Percentiles rank a stretch among this genome's conserved stretches.
Conservation (phyloP, 2,888 invertebrate genomes). For the Drosophila buzzatii region DNA sequence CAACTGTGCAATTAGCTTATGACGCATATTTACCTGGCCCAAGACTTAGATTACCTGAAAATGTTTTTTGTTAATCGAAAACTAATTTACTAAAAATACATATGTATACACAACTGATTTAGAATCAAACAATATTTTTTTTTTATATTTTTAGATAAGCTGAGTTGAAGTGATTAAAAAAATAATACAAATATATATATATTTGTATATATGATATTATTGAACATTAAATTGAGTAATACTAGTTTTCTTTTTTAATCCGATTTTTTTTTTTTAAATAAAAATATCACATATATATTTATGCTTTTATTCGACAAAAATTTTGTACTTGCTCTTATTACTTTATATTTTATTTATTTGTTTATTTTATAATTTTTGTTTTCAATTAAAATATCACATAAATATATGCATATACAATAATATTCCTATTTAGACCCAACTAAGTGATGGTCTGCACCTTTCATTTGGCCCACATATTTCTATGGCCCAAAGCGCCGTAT, state of each 20-base stretch:
- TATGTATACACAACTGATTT: constrained; percentile 4
- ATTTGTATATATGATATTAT: not conserved
- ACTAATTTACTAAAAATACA: constrained; percentile 3
- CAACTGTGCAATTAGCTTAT: constrained; percentile 42
- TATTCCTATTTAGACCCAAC: not conserved
- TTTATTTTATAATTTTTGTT: not conserved
- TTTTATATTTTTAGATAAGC: not conserved
- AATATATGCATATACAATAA: not conserved
- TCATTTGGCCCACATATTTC: constrained; percentile 50
- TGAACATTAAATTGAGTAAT: not conserved
- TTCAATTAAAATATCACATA: not conserved
- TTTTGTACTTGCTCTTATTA: too few relatives aligned
- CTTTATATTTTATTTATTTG: too few relatives aligned
- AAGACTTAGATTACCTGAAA: constrained; percentile 15
- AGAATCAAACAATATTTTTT: not conserved
- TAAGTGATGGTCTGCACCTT: constrained; percentile 25
- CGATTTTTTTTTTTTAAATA: not conserved
- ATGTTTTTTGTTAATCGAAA: not conserved
- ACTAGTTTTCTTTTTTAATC: not conserved
- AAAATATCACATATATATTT: not conserved
- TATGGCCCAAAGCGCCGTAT: constrained; percentile 54
- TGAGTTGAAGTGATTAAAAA: not conserved
- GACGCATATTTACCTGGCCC: constrained; percentile 25
- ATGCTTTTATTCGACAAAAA: too few relatives aligned
- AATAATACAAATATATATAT: not conserved